Percentiles rank a stretch among this genome's conserved stretches.
phyloP scores from a whole-genome alignment of 2,113 vertebrate genomes.

The Microcebus lehilahytsara region DNA sequence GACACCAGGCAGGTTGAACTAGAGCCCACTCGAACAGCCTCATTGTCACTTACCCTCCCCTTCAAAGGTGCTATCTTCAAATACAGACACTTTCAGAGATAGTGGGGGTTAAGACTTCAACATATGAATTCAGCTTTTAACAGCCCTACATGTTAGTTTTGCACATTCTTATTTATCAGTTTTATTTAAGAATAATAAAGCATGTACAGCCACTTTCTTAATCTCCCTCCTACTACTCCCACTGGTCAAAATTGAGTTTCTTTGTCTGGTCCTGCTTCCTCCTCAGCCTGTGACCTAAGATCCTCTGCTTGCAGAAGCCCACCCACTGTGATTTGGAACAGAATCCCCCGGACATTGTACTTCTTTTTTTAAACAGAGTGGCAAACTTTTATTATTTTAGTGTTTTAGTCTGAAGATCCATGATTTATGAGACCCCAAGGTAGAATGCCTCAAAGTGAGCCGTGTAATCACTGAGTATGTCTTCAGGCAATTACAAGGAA shows the following conservation, averaged over 20 bases:
- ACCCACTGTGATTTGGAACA: background rate
- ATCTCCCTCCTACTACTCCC: too few species aligned
- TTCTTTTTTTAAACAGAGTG: background rate
- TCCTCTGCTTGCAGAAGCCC: background rate
- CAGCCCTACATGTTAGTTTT: background rate
- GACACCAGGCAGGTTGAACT: background rate
- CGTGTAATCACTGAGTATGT: background rate
- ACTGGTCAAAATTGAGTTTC: background rate
- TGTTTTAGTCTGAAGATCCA: background rate
- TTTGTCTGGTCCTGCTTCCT: background rate
- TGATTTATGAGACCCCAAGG: slow-evolving; percentile 42
- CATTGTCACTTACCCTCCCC: background rate
- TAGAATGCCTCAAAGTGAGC: slow-evolving; percentile 25
- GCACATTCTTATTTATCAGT: background rate
- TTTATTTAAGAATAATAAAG: background rate
- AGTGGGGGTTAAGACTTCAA: background rate
- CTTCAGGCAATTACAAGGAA: slow-evolving; percentile 49
- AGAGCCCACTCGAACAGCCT: background rate
- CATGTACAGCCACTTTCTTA: background rate
- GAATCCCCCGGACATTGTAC: background rate
- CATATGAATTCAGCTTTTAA: background rate
- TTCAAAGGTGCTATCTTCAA: background rate
- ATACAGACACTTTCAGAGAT: background rate
- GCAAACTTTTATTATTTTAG: background rate
- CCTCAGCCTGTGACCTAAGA: background rate